Evolutionary conservation across 2,113 vertebrate genomes (phyloP), one percentile per base, ranked within the genome.

Genomic region (Lepus europaeus): DNA sequence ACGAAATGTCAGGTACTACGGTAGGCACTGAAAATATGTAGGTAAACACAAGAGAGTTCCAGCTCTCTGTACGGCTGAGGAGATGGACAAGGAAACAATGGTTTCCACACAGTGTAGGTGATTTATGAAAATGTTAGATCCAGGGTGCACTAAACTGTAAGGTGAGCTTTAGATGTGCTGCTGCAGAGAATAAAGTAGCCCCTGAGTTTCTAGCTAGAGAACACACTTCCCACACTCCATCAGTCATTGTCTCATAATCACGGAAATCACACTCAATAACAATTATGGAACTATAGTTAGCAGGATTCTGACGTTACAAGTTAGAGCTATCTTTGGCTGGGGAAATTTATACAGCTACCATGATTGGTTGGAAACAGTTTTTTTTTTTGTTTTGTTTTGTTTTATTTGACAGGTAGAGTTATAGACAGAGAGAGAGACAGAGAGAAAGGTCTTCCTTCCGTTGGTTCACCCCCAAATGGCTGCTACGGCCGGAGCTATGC

Each of bases 351-450:
- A 63, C 12, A 49, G 64, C 59, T 83, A 45, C 49, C 12, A 25
- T 33, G 88, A 74, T 68, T 96, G 45, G 20, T 29, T 82, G 56
- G 27, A 89, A 92, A 68, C 49, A 73, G 73, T 86, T 63, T 39
- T 59, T 45, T 45, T 39, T 39, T 39, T 39, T 45, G 5, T 45
- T 45, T 45, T 45, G 6, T 45, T 45, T 45, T 45, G 6, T 45
- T 45, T 45, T 45, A 1, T 45, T 45, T 45, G 45, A 45, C 45
- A 45, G 45, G 45, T 45, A 45, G 45, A 45, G 45, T 45, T 45
- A 7, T 45, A 45, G 45, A 45, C 6, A 45, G 45, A 45, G 45
- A 45, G 45, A 45, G 45, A 45, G 45, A 45, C 45, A 45, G 6
- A 45, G 45, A 45, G 45, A 45, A 45, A 45, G 45, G 7, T 8